A percentile compares a stretch with the other conserved stretches of the same genome.
These are phyloP conservation scores for Ips typographus DNA, from an alignment of 1,140 invertebrate species.

Conservation along the genomic window DNA sequence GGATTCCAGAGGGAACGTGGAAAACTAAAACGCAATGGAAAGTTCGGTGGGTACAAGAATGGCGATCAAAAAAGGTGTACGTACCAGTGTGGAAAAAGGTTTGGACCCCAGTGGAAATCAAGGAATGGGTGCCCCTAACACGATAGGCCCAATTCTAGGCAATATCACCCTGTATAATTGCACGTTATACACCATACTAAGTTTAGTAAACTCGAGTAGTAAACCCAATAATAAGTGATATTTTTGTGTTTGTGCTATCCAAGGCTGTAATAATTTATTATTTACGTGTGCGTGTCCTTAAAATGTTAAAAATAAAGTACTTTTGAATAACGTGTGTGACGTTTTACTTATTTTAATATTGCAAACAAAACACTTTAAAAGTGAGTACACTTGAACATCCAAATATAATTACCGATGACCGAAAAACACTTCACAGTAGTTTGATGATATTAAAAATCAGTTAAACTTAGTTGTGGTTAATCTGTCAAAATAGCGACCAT, in stretches of 20 bases:
- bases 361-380: no score
- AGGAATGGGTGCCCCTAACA: slow-evolving; percentile 36
- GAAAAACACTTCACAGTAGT: no score
- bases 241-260: no score
- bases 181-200: slow-evolving; percentile 29
- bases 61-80: slow-evolving; percentile 38
- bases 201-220: neutral
- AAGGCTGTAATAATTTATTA: no score
- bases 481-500: no score
- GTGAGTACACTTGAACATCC: no score
- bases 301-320: neutral
- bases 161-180: slow-evolving; percentile 36
- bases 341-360: neutral
- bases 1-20: slow-evolving; percentile 30
- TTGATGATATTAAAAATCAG: no score
- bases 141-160: slow-evolving; percentile 32
- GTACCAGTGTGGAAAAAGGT: slow-evolving; percentile 39
- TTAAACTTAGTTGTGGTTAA: no score
- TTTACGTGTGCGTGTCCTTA: neutral
- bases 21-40: slow-evolving; percentile 38
- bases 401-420: no score
- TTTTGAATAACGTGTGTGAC: neutral
- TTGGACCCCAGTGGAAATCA: slow-evolving; percentile 37
- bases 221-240: no score
- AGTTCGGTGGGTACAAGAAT: slow-evolving; percentile 39